A percentile compares a stretch with the other conserved stretches of the same genome.
Evolutionary conservation across 2,797 vertebrate genomes (phyloP).

Genomic region (Sebastes iracundus): DNA sequence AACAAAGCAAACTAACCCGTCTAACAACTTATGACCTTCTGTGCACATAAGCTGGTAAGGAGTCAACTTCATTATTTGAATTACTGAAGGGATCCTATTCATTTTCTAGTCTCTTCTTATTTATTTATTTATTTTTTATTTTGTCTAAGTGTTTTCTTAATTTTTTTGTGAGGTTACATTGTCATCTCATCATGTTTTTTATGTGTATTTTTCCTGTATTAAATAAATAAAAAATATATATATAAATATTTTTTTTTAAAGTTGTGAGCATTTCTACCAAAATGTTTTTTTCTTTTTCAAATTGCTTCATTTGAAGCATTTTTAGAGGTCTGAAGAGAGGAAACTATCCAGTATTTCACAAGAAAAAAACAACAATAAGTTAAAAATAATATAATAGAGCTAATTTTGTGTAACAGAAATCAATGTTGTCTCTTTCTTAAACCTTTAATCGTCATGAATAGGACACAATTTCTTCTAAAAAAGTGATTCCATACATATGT

Average conservation of each 20-base stretch:
- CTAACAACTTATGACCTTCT: neutral
- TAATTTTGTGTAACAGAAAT: neutral
- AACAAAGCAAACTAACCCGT: neutral
- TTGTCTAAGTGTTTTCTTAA: no score
- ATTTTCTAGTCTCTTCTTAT: no score
- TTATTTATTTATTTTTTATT: no score
- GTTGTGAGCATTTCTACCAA: neutral
- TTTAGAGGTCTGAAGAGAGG: neutral
- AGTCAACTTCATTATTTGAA: no score
- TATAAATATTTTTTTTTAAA: no score
- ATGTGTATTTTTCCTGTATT: no score
- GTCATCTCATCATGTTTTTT: no score
- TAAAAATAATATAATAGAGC: neutral
- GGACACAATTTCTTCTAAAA: neutral
- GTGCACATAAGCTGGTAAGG: neutral
- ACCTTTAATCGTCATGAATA: neutral
- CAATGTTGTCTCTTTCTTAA: neutral
- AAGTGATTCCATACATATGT: neutral
- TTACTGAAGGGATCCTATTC: no score
- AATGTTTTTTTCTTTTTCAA: neutral
- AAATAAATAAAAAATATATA: no score
- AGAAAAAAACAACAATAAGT: neutral
- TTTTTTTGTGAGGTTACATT: no score
- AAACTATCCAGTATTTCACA: neutral
- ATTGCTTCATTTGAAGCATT: neutral